Conservation (phyloP, 1,140 invertebrate genomes). For the Ctenoplectra terminalis region DNA sequence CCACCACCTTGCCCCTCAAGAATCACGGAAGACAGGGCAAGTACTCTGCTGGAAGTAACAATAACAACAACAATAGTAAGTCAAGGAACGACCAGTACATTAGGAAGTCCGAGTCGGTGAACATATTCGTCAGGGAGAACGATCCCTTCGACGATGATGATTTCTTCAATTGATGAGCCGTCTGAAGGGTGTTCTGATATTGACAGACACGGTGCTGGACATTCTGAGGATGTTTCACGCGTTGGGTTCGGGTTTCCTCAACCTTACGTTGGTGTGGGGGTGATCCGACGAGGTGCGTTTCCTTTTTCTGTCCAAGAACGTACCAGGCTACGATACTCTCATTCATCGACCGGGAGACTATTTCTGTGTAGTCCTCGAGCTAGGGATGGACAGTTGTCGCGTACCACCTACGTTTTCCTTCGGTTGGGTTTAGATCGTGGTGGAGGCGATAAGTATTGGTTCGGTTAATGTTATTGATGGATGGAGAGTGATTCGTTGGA, state of each 20-base stretch:
- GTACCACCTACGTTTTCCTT: neutral
- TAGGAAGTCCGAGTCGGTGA: slow-evolving; percentile 93
- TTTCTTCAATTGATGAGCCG: slow-evolving; percentile 87
- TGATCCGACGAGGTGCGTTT: neutral
- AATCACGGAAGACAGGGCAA: slow-evolving; percentile 77
- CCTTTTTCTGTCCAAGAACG: slow-evolving; percentile 5
- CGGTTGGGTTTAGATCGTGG: neutral
- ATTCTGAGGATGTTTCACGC: neutral
- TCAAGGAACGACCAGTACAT: slow-evolving; percentile 83
- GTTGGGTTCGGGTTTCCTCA: neutral
- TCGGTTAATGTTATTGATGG: neutral
- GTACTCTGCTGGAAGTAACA: slow-evolving; percentile 67
- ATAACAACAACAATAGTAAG: slow-evolving; percentile 66
- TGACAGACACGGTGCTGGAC: slow-evolving; percentile 8
- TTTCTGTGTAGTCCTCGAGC: neutral
- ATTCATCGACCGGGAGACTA: neutral
- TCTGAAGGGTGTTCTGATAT: neutral
- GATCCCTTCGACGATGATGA: slow-evolving; percentile 95
- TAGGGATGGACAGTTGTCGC: neutral
- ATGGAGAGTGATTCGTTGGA: neutral
- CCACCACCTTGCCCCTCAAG: slow-evolving; percentile 76
- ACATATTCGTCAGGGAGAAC: slow-evolving; percentile 91
- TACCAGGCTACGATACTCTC: neutral
- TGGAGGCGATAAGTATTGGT: neutral
- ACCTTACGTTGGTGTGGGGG: neutral